These are phyloP conservation scores for Perognathus longimembris DNA, from an alignment of 2,113 vertebrate genomes.

Conservation along the genomic window DNA sequence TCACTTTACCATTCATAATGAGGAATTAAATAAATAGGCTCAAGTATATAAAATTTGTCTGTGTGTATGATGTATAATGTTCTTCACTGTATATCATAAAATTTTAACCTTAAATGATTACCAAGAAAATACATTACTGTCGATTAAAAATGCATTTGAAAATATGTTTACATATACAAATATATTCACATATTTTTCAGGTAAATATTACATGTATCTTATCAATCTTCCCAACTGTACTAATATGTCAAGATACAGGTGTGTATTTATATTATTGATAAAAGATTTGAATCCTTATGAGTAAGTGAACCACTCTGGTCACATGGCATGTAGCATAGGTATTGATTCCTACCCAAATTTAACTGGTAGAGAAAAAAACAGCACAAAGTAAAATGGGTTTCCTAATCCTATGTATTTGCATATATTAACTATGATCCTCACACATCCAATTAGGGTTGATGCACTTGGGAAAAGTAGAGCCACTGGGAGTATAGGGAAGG, in stretches of 20 bases:
- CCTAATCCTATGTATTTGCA: background rate
- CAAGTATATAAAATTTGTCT: background rate
- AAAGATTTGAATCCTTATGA: background rate
- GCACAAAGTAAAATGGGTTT: background rate
- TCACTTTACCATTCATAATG: background rate
- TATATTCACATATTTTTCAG: no score
- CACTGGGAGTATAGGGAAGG: background rate
- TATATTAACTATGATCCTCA: background rate
- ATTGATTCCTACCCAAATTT: background rate
- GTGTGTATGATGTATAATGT: background rate
- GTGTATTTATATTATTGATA: background rate
- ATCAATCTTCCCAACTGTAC: background rate
- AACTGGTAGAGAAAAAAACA: background rate
- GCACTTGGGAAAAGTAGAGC: background rate
- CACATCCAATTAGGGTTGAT: background rate
- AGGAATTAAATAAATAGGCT: background rate
- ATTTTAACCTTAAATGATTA: no score
- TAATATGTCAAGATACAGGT: background rate
- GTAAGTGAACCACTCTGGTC: background rate
- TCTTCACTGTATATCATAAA: background rate
- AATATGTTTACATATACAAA: no score
- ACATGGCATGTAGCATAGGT: background rate
- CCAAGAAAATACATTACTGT: no score
- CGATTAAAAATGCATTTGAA: no score
- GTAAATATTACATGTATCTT: background rate